These are phyloP conservation scores for Napeogenes inachia DNA, from an alignment of 2,888 invertebrate genomes.

Conservation along the genomic window DNA sequence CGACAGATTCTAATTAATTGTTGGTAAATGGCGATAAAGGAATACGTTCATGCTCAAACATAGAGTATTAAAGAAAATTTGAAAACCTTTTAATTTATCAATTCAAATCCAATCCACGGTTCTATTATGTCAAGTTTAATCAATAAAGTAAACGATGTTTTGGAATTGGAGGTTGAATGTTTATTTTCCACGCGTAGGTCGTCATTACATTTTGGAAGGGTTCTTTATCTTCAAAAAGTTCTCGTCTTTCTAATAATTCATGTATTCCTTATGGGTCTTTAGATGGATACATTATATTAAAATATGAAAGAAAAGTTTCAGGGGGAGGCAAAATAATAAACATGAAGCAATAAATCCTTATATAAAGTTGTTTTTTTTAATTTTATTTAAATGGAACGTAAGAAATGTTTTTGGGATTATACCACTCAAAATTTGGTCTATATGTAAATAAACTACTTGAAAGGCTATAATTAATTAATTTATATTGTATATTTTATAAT, in stretches of 20 bases:
- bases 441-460: no score
- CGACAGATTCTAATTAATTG: conserved; percentile 1
- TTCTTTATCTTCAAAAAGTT: conserved; percentile 1
- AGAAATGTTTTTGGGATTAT: no score
- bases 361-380: no score
- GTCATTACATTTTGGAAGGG: conserved; percentile 1
- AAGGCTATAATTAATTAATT: no score
- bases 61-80: background rate
- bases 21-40: conserved; percentile 1
- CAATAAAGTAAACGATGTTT: background rate
- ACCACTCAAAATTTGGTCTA: no score
- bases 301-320: background rate
- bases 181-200: background rate
- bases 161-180: background rate
- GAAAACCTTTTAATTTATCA: background rate
- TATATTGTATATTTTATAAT: no score
- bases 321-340: background rate
- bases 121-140: background rate
- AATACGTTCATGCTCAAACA: background rate
- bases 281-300: conserved; percentile 3
- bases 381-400: no score
- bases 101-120: no score
- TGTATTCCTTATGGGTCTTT: conserved; percentile 17
- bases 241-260: conserved; percentile 23
- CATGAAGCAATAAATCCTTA: no score